Conservation (phyloP, 2,888 invertebrate genomes). For the Leucophora obtusa region DNA sequence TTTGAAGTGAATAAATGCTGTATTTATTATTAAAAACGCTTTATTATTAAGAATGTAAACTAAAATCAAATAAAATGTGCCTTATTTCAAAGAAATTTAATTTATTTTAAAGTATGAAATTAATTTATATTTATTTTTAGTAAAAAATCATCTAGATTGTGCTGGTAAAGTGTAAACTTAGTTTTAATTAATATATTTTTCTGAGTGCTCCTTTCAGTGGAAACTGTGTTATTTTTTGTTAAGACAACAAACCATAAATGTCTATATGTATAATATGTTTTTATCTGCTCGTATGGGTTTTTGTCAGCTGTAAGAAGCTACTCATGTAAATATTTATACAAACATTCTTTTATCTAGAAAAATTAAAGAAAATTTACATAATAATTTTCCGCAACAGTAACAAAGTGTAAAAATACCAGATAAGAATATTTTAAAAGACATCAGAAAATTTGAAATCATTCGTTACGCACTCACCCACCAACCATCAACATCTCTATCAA, state of each 20-base stretch:
- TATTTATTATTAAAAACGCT: too few species aligned
- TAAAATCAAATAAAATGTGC: too few species aligned
- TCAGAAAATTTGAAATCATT: neutral
- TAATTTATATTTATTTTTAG: too few species aligned
- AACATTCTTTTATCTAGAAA: neutral
- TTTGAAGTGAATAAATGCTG: too few species aligned
- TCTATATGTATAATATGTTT: neutral
- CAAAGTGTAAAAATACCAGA: conserved; percentile 42
- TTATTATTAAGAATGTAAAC: too few species aligned
- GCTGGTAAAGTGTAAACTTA: too few species aligned
- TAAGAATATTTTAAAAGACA: conserved; percentile 14
- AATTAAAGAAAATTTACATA: conserved; percentile 23
- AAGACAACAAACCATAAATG: conserved; percentile 37
- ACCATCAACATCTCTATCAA: neutral
- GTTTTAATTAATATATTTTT: too few species aligned
- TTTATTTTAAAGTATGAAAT: too few species aligned
- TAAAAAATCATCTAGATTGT: too few species aligned
- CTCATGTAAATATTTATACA: too few species aligned
- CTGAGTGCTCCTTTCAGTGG: neutral
- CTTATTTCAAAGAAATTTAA: too few species aligned
- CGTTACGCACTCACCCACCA: neutral
- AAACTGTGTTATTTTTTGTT: conserved; percentile 6
- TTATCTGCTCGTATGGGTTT: neutral
- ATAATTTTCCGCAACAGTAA: conserved; percentile 39
- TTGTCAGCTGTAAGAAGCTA: too few species aligned